Evolutionary conservation across 2,797 vertebrate genomes (phyloP).

Genomic region (Myiotriccus ornatus): DNA sequence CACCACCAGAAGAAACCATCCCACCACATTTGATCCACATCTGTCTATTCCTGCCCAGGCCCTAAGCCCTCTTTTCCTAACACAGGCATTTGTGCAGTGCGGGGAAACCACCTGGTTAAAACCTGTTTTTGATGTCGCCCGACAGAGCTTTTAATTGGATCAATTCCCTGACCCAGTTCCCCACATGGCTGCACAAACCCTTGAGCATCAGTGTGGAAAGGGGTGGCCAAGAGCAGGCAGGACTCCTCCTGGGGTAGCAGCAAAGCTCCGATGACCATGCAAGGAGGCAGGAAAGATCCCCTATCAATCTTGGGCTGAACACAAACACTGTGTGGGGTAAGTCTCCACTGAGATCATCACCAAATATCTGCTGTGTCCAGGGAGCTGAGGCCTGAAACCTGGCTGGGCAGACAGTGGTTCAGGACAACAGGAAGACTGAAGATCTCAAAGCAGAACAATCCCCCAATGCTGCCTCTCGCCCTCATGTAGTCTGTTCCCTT

Average conservation of each 20-base stretch:
- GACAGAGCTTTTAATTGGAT: background rate
- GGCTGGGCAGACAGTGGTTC: background rate
- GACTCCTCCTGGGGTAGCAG: background rate
- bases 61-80: background rate
- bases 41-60: background rate
- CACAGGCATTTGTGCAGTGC: background rate
- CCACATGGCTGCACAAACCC: background rate
- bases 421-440: background rate
- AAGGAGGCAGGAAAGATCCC: background rate
- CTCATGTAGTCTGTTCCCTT: background rate
- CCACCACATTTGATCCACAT: rapidly evolving
- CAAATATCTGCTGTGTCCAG: background rate
- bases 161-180: conserved; percentile 20
- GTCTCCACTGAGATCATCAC: background rate
- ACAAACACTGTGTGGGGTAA: background rate
- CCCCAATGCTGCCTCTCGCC: background rate
- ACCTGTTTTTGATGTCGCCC: background rate
- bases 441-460: background rate
- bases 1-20: background rate
- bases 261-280: background rate
- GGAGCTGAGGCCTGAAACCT: background rate
- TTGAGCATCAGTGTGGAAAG: background rate
- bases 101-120: background rate
- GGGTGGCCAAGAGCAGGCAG: background rate
- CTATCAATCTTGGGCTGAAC: background rate